Base-by-base conservation (phyloP, 2,797 vertebrate species). In the Gambelia wislizenii region DNA sequence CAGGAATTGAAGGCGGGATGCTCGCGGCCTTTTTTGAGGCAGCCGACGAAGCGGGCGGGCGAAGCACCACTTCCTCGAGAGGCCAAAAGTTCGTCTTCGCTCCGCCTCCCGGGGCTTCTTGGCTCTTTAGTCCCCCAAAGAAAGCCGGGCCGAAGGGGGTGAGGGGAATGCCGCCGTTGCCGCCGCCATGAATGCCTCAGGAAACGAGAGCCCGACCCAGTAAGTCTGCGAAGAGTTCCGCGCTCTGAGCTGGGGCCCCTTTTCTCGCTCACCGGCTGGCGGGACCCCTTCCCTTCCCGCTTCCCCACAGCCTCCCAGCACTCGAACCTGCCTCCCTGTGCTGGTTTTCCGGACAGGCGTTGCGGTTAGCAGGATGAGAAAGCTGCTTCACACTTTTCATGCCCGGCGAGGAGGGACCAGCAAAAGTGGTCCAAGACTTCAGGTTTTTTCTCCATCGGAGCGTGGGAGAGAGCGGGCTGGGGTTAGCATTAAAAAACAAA, bases 121-220 rank as follows among this genome's bases (percentile, higher is more conserved):
- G n/a, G n/a, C n/a, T n/a, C n/a, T n/a, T n/a, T n/a, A n/a, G n/a
- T n/a, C n/a, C n/a, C n/a, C n/a, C n/a, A n/a, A n/a, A n/a, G n/a
- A n/a, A n/a, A n/a, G n/a, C 54, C 22, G 1, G 82, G 25, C 56
- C 91, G 85, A 82, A 87, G n/a, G 89, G 86, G 87, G 25, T 25
- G 84, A 89, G 69, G 30, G 86, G 10, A 20, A 59, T 4, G 75
- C 42, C n/a, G 36, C 89, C 81, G 90, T 33, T 20, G 72, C 42
- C 36, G n/a, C 89, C 81, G 90, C 36, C 94, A 97, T 97, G 97
- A 96, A 96, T 27, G 96, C 96, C 85, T 36, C 96, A 86, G 94
- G 94, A 87, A 95, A 88, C 69, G 89, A 91, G 85, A 91, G 91
- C 90, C 94, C 96, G 56, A 94, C 64, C 54, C 92, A 77, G 95